Percentiles rank a stretch among this genome's conserved stretches.
Evolutionary conservation across 2,888 invertebrate species (phyloP).

Genomic region (Macrosoma leucophasiata): DNA sequence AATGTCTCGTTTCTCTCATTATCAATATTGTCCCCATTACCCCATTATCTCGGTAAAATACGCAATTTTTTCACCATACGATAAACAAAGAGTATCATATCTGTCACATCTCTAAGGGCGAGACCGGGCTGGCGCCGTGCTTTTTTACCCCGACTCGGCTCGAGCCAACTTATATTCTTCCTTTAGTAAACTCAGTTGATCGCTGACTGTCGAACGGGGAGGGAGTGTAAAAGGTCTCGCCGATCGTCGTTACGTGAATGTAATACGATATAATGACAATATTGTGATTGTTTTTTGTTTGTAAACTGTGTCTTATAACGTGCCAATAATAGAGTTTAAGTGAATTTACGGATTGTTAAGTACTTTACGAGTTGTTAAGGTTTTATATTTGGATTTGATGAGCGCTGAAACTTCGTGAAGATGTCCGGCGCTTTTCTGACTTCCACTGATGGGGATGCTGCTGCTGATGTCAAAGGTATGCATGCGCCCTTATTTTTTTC

Average conservation of each 20-base stretch:
- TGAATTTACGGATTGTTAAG: slow-evolving; percentile 37
- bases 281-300: slow-evolving; percentile 30
- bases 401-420: slow-evolving; percentile 37
- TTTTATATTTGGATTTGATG: slow-evolving; percentile 35
- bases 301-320: slow-evolving; percentile 48
- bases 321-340: slow-evolving; percentile 41
- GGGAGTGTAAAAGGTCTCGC: slow-evolving; percentile 35
- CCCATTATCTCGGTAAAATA: too few relatives aligned
- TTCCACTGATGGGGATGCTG: slow-evolving; percentile 42
- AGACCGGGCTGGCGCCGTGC: slow-evolving; percentile 70
- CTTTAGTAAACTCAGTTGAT: slow-evolving; percentile 21
- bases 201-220: slow-evolving; percentile 33
- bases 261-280: slow-evolving; percentile 39
- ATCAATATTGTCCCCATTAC: too few relatives aligned
- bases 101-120: slow-evolving; percentile 69
- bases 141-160: slow-evolving; percentile 64
- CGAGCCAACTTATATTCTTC: slow-evolving; percentile 47
- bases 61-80: too few relatives aligned
- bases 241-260: slow-evolving; percentile 36
- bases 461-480: slow-evolving; percentile 60
- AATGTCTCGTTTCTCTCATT: too few relatives aligned
- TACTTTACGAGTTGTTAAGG: too few relatives aligned
- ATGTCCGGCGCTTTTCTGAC: slow-evolving; percentile 57
- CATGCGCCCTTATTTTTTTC: slow-evolving; percentile 20
- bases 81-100: too few relatives aligned